phyloP scores from a whole-genome alignment of 1,140 invertebrate species.

The Armadillidium nasatum region DNA sequence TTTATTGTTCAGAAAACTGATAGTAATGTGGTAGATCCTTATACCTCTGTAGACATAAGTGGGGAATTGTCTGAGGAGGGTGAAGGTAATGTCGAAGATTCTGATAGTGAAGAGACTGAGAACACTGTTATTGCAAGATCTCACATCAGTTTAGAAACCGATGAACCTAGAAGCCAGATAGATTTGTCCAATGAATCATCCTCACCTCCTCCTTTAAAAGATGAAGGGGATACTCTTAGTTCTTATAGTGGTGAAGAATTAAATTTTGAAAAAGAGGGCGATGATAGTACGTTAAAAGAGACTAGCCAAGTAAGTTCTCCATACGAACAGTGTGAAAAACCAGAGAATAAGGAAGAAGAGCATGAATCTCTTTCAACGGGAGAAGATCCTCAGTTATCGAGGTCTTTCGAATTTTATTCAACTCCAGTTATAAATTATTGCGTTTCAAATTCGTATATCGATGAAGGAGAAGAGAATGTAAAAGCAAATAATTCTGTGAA shows the following conservation, averaged over 20 bases:
- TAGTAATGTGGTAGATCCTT: neutral
- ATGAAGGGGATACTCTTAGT: conserved; percentile 35
- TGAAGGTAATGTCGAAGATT: conserved; percentile 30
- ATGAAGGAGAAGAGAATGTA: no score
- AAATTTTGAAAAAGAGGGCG: conserved; percentile 25
- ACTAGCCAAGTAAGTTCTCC: neutral
- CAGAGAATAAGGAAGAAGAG: neutral
- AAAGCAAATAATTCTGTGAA: no score
- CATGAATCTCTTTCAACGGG: neutral
- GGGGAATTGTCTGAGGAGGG: neutral
- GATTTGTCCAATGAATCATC: neutral
- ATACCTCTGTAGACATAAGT: neutral
- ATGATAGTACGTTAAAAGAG: conserved; percentile 9
- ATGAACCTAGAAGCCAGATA: neutral
- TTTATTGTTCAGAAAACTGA: neutral
- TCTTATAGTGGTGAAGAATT: conserved; percentile 29
- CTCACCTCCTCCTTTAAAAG: neutral
- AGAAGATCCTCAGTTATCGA: neutral
- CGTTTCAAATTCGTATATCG: no score
- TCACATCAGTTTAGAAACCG: conserved; percentile 2
- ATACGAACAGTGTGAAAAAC: neutral
- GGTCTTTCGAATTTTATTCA: neutral
- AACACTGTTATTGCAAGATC: conserved; percentile 33
- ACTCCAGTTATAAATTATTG: neutral
- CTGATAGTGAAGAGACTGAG: conserved; percentile 37